Percentiles rank a stretch among this genome's conserved stretches.
Evolutionary conservation across 2,113 vertebrate genomes (phyloP).

Genomic region (Xenotilapia caudafasciata): DNA sequence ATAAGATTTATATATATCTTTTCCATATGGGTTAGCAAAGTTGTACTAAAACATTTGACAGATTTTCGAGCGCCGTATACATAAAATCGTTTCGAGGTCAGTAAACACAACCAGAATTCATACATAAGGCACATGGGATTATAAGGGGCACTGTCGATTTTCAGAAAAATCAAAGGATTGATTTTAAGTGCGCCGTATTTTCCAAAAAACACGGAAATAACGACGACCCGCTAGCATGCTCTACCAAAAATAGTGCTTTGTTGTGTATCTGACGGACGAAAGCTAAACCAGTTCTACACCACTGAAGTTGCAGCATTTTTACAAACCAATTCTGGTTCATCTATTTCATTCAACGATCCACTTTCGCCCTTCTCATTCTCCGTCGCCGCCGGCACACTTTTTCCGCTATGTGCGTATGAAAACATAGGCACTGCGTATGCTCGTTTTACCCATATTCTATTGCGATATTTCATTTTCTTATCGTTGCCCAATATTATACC

Average conservation of each 20-base stretch:
- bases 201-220: neutral
- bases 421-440: neutral
- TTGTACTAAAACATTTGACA: accelerated
- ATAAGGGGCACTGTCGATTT: accelerated
- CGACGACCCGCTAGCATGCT: accelerated
- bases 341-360: accelerated
- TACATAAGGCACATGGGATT: too few relatives aligned
- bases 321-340: neutral
- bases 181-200: neutral
- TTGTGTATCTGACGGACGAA: neutral
- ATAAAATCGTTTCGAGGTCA: too few relatives aligned
- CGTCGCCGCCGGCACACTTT: neutral
- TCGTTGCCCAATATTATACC: neutral
- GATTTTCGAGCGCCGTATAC: too few relatives aligned
- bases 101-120: too few relatives aligned
- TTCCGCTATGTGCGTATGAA: neutral
- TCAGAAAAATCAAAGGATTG: too few relatives aligned
- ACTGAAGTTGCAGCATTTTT: neutral
- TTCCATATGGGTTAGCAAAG: too few relatives aligned
- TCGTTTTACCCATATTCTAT: neutral
- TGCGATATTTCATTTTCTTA: neutral
- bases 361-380: neutral
- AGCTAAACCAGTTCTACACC: neutral
- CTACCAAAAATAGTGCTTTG: neutral
- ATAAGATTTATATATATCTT: too few relatives aligned